Percentiles rank a stretch among this genome's conserved stretches.
Conservation (phyloP, 2,888 invertebrate genomes). For the Pherbina coryleti region DNA sequence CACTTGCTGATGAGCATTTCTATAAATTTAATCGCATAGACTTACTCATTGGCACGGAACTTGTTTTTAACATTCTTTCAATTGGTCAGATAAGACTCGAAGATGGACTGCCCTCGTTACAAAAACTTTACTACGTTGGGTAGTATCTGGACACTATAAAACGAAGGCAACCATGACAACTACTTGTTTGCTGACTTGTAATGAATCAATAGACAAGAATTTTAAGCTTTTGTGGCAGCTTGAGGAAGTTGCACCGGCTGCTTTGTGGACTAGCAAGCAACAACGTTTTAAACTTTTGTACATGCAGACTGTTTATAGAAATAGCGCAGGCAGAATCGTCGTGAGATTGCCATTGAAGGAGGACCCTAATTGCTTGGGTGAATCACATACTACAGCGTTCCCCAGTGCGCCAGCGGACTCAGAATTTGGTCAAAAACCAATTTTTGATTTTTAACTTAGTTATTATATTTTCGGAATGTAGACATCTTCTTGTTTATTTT, state of each 20-base stretch:
- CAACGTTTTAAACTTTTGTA: too few relatives aligned
- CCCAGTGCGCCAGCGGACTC: slow-evolving; percentile 5
- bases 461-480: slow-evolving; percentile 20
- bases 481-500: neutral
- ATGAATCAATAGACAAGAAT: neutral
- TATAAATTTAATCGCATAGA: slow-evolving; percentile 24
- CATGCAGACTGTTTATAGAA: neutral
- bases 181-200: neutral
- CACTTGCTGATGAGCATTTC: slow-evolving; percentile 25
- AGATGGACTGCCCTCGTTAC: slow-evolving; percentile 8
- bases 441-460: slow-evolving; percentile 14
- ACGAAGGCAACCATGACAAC: neutral
- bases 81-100: too few relatives aligned
- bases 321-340: neutral
- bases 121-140: slow-evolving; percentile 25
- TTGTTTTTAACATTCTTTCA: slow-evolving; percentile 8
- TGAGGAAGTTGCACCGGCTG: neutral
- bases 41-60: neutral
- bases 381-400: neutral
- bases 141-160: slow-evolving; percentile 30
- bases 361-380: neutral
- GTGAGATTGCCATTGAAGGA: neutral
- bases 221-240: neutral
- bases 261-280: too few relatives aligned
- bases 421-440: too few relatives aligned